A percentile compares a stretch with the other conserved stretches of the same genome.
Evolutionary conservation across 2,113 vertebrate genomes (phyloP).

Genomic region (Sialia sialis): DNA sequence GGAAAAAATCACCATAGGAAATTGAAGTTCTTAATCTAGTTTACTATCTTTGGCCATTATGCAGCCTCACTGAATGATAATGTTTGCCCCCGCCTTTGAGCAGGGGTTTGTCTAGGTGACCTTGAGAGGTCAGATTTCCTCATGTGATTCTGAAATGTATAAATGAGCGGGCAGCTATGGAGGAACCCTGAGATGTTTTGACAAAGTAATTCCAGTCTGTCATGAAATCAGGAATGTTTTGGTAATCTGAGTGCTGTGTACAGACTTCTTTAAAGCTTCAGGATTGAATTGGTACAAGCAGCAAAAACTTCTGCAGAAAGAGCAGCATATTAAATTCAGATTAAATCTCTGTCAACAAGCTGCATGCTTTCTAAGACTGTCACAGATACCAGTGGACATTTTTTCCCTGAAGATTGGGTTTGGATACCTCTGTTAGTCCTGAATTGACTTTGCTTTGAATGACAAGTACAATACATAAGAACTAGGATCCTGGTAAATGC

Average conservation of each 20-base stretch:
- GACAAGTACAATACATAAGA: background rate
- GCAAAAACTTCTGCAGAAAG: background rate
- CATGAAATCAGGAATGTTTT: background rate
- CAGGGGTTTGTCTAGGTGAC: background rate
- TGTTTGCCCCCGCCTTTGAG: background rate
- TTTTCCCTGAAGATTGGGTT: background rate
- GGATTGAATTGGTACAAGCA: background rate
- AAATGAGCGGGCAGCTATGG: background rate
- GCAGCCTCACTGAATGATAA: background rate
- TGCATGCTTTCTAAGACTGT: background rate
- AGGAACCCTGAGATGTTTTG: background rate
- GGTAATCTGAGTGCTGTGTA: background rate
- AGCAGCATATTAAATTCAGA: background rate
- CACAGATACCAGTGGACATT: fast-evolving
- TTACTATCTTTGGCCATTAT: background rate
- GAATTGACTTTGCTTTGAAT: background rate
- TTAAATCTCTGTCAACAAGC: background rate
- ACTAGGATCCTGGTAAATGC: background rate
- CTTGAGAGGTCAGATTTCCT: background rate
- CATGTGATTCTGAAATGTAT: background rate
- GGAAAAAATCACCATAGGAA: background rate
- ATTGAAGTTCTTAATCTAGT: background rate
- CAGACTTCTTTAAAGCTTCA: background rate
- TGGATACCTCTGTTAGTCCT: background rate
- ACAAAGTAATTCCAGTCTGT: background rate